Evolutionary conservation across 2,113 vertebrate species (phyloP), one percentile per base, ranked within the genome.

Genomic region (Porphyrio hochstetteri): DNA sequence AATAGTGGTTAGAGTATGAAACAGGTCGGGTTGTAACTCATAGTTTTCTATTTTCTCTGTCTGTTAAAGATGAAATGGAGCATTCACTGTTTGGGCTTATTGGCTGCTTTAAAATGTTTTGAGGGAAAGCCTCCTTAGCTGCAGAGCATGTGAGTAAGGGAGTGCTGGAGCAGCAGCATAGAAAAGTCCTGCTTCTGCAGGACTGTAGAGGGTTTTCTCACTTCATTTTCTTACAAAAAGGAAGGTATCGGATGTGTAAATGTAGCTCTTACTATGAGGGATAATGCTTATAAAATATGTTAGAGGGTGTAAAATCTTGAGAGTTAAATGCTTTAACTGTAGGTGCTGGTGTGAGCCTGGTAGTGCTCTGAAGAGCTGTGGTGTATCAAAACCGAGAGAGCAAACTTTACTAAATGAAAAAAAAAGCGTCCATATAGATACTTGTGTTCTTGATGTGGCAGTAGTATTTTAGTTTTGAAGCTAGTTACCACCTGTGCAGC

Each of bases 211-310:
- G 13, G 6, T 50, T 11, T n/a, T 40, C 8, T 59, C 4, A 1
- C 13, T 10, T 31, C 3, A 0, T 2, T 38, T 29, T 4, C 2
- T 8, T 4, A 2, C 1, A 7, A 36, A 64, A 67, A 29, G 1
- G 2, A 6, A 14, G 10, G n/a, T 52, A n/a, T 5, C 9, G 15
- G 1, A 3, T 8, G 1, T 24, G 13, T 8, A 36, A 60, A 33
- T 13, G 0, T 3, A 42, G 0, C 2, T 46, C 2, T 10, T 69
- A 1, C 7, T 40, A 2, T 7, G 3, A 44, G 25, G 56, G 1
- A 25, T 44, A 33, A 3, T 2, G 7, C 3, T 53, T 10, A 9
- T 20, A 10, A 42, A 23, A 2, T 4, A 2, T 9, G 55, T 28
- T 10, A 16, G 21, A 78, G 16, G 8, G 6, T 75, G 6, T 27